Evolutionary conservation across 2,888 invertebrate species (phyloP), one percentile per base, ranked within the genome.

Genomic region (Ditylenchus weischeri): DNA sequence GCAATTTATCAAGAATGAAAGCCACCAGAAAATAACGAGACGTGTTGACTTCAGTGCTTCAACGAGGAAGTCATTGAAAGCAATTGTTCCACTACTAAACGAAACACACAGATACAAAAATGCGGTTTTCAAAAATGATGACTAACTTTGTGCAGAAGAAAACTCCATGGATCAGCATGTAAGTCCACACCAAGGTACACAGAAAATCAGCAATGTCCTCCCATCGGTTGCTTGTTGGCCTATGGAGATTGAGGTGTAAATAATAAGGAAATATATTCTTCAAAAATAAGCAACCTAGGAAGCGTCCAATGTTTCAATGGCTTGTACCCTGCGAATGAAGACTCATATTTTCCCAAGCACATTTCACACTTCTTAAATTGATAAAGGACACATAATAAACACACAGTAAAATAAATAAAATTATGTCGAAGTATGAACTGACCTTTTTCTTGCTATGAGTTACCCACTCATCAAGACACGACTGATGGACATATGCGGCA

Each of bases 161-260:
- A 43, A 43, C 8, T 10, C 43, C 43, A 2, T 43, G 8, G 15
- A 43, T 43, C 11, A 43, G 8, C 43, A 43, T 43, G 43, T 13
- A 43, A 43, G 49, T 48, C 62, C 62, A 62, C 8, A 62, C 48
- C 18, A 62, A 2, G n/a, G 47, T 29, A 48, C 62, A 62, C 19
- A 48, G n/a, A 48, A 62, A 62, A 48, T 62, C 62, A 13, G 62
- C 62, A n/a, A 47, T 15, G 29, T 62, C 62, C 29, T 62, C 62
- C 62, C 62, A 62, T 13, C 43, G n/a, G 49, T 62, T n/a, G 62
- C 62, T 62, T n/a, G 62, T 47, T 1, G 62, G 62, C n/a, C 43
- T 18, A n/a, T n/a, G n/a, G n/a, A n/a, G n/a, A n/a, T n/a, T n/a
- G n/a, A n/a, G n/a, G n/a, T n/a, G n/a, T n/a, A n/a, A n/a, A n/a